Base-by-base conservation (phyloP, 2,888 invertebrate genomes). In the Tipula vernalis region DNA sequence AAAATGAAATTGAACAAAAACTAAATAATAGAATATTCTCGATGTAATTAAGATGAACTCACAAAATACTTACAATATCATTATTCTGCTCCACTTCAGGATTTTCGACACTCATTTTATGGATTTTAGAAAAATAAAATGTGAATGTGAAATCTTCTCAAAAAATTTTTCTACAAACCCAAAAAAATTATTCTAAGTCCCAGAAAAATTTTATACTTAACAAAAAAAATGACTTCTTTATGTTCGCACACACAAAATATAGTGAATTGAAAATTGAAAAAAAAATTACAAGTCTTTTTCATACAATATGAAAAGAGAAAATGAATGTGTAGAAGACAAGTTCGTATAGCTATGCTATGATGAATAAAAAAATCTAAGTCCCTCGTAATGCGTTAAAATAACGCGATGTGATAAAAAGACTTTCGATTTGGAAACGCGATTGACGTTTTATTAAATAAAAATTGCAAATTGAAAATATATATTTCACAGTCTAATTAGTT, bases 61-160 rank as follows among this genome's bases (percentile, higher is more conserved):
- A 71, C 71, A 71, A 28, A 90, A 88, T 91, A 94, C 94, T 94
- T 93, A 94, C 94, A 89, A 92, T 91, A 89, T 93, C 93, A 89
- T 93, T 92, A 92, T 93, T 92, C 90, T 93, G 93, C 89, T 93
- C 93, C 91, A 91, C 93, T 88, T 92, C 92, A 90, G 93, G 92
- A 92, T 93, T 94, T 93, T 94, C 94, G 89, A 93, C 93, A 91
- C 94, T 94, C 94, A 94, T 95, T 93, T 92, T 93, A 86, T 8
- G 13, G 28, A 41, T 28, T 36, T 36, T 36, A 83, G 83, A 51
- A 87, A 87, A 88, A 89, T 88, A 88, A 86, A 57, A 71, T 71
- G 28, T 71, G 71, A 71, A 71, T 71, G 71, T 71, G 8, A 57
- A 57, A 57, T 57, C 15, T 15, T 71, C 71, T 28, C 88, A 18